Conservation (phyloP, 2,113 vertebrate species). For the Cariama cristata region DNA sequence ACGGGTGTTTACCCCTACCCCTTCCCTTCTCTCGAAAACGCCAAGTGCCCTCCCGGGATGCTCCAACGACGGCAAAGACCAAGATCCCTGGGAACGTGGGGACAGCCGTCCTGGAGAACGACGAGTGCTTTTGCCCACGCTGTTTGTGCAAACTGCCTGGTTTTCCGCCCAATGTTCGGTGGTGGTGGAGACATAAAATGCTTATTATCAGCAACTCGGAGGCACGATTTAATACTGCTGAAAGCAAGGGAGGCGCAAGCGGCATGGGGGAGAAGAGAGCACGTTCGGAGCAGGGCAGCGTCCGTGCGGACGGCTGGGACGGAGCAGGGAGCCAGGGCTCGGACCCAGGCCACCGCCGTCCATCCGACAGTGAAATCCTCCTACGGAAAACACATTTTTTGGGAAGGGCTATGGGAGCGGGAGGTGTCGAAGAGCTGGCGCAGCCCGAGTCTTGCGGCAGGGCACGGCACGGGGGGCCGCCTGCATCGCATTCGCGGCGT, state of each 20-base stretch:
- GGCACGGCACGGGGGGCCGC: background rate
- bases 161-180: background rate
- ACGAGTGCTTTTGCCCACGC: background rate
- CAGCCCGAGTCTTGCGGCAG: background rate
- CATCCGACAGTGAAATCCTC: background rate
- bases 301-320: background rate
- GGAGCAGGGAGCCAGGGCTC: background rate
- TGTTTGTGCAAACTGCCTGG: background rate
- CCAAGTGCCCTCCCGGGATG: background rate
- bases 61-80: rapidly evolving
- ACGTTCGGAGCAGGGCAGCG: rapidly evolving
- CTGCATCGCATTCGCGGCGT: background rate
- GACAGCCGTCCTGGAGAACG: rapidly evolving
- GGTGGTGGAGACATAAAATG: background rate
- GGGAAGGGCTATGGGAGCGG: background rate
- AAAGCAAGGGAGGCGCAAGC: background rate
- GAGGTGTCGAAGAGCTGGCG: background rate
- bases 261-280: background rate
- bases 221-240: too few species aligned
- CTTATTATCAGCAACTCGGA: background rate
- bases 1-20: background rate
- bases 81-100: rapidly evolving
- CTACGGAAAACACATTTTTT: background rate
- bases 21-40: background rate
- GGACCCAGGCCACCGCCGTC: background rate